Evolutionary conservation across 1,140 invertebrate genomes (phyloP), one percentile per base, ranked within the genome.

Genomic region (Mactra quadrangularis): DNA sequence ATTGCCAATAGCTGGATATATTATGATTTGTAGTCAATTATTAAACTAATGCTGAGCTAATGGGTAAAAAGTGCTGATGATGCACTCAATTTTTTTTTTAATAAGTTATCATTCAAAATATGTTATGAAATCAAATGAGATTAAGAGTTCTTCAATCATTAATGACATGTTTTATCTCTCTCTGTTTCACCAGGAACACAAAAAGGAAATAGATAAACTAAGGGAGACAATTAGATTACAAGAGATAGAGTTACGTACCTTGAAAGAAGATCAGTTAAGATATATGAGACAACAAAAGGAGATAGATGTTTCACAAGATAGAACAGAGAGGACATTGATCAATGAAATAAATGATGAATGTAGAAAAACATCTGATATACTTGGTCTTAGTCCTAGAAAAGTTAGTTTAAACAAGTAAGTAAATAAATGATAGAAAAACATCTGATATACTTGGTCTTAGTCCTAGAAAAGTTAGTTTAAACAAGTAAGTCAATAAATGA

Each of bases 261-360:
- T 92, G n/a, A 84, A 82, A 27, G 50, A 84, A 0, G 90, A 92
- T 50, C 79, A 87, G 6, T 47, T 87, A 9, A 53, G 85, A 9
- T 59, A 78, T 13, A 22, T 84, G 35, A 55, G 85, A 38, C 71
- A 84, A 9, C 90, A 92, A 68, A 83, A 84, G 25, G 88, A 92
- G 27, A 83, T 70, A 41, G 53, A 38, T 25, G 33, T 75, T n/a
- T 59, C 75, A 1, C 62, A 89, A n/a, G 91, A 92, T 19, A 78
- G 86, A n/a, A 83, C 85, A 0, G 92, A 92, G 68, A 81, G 87
- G 60, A 91, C 87, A 4, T 79, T 92, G 7, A 82, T 92, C 38
- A 87, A 89, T 41, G 92, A 92, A 62, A 88, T 92, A 29, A 92
- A 92, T 64, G 91, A 92, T 17, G 92, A 92, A 60, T 92, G 90